These are phyloP conservation scores for Himalopsyche japonica DNA, from an alignment of 2,888 invertebrate species.

Conservation along the genomic window DNA sequence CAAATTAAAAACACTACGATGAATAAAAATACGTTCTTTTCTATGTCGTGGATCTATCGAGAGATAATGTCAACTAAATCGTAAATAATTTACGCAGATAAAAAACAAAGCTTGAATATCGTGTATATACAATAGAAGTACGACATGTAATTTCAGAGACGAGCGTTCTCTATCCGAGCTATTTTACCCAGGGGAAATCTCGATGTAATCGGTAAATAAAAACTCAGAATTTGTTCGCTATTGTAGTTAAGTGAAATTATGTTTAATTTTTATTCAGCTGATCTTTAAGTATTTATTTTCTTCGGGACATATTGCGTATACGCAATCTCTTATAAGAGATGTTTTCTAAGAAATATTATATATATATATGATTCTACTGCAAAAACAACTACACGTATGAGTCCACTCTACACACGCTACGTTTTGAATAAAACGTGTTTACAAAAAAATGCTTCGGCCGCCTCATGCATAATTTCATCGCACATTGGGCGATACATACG, in stretches of 20 bases:
- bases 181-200: not conserved
- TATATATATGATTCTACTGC: not conserved
- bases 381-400: not conserved
- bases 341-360: not conserved
- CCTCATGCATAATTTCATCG: not conserved
- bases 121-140: too few relatives aligned
- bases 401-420: not conserved
- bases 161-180: not conserved
- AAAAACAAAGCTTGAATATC: too few relatives aligned
- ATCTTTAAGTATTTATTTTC: not conserved
- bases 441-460: not conserved
- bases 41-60: too few relatives aligned
- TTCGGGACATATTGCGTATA: not conserved
- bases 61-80: too few relatives aligned
- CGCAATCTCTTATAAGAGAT: too few relatives aligned
- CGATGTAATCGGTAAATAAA: not conserved
- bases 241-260: not conserved
- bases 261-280: not conserved
- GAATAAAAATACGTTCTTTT: too few relatives aligned
- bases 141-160: not conserved
- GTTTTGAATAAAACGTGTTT: not conserved
- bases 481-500: not conserved
- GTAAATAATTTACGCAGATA: too few relatives aligned
- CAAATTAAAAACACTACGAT: too few relatives aligned
- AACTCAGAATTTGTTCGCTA: not conserved